Conservation (phyloP, 2,888 invertebrate species). For the Eretmocerus hayati region DNA sequence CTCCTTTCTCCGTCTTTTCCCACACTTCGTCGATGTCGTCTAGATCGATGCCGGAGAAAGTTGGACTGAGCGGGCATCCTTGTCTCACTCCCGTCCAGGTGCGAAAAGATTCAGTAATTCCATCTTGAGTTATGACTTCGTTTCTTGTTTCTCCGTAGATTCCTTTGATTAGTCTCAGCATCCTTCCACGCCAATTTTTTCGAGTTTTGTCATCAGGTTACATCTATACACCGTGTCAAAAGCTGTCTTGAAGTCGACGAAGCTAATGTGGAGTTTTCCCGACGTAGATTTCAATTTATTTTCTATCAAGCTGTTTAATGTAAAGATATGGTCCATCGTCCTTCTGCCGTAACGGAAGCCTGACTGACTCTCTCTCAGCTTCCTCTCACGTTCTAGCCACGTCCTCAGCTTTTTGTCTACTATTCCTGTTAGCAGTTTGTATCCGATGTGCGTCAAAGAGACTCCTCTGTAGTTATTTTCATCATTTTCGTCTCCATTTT, state of each 20-base stretch:
- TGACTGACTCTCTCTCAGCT: background rate
- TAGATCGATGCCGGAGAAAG: too few relatives aligned
- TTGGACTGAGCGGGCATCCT: too few relatives aligned
- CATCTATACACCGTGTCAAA: too few relatives aligned
- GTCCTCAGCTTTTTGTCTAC: background rate
- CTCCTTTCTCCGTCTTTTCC: background rate
- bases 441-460: background rate
- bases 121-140: slow-evolving; percentile 11
- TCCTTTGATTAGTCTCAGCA: slow-evolving; percentile 3
- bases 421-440: background rate
- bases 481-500: background rate
- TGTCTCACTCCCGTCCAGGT: slow-evolving; percentile 15
- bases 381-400: background rate
- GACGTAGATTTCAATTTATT: background rate
- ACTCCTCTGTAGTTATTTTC: background rate
- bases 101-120: slow-evolving; percentile 10
- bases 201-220: too few relatives aligned
- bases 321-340: too few relatives aligned
- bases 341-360: background rate
- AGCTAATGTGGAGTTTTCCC: background rate
- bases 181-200: slow-evolving; percentile 6
- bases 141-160: slow-evolving; percentile 14
- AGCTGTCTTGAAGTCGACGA: too few relatives aligned
- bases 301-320: background rate
- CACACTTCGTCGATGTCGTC: too few relatives aligned